phyloP scores from a whole-genome alignment of 1,140 invertebrate genomes.

The Zeugodacus cucurbitae region DNA sequence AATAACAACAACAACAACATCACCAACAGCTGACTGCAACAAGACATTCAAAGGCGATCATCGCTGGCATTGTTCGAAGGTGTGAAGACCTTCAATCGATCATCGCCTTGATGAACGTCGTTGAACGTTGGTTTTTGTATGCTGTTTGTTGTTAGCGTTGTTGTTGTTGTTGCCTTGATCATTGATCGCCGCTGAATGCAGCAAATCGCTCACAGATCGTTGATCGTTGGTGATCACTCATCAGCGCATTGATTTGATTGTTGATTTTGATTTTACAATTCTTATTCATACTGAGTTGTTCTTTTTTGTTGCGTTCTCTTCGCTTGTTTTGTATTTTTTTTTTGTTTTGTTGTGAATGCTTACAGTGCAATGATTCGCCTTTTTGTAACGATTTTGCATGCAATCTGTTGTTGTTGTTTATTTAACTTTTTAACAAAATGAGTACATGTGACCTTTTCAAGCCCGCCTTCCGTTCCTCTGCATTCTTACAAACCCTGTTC shows the following conservation, averaged over 20 bases:
- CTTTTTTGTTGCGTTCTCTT: neutral
- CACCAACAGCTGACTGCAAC: neutral
- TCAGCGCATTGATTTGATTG: slow-evolving; percentile 24
- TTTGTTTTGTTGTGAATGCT: neutral
- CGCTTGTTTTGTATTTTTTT: neutral
- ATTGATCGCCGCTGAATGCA: neutral
- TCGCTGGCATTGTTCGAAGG: slow-evolving; percentile 33
- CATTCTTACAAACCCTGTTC: neutral
- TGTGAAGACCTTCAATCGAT: slow-evolving; percentile 39
- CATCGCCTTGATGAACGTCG: slow-evolving; percentile 31
- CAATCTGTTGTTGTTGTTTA: neutral
- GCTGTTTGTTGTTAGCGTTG: neutral
- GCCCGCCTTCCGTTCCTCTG: neutral
- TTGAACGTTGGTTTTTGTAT: neutral
- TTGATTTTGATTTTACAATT: neutral
- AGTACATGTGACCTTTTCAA: neutral
- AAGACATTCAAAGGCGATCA: neutral
- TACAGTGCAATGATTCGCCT: neutral
- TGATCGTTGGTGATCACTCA: slow-evolving; percentile 28
- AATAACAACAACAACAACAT: neutral
- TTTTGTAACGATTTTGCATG: slow-evolving; percentile 10
- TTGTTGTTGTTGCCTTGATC: neutral
- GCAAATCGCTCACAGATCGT: slow-evolving; percentile 27
- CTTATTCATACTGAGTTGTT: neutral
- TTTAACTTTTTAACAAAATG: neutral